These are phyloP conservation scores for Nephotettix cincticeps DNA, from an alignment of 1,140 invertebrate genomes.

Conservation along the genomic window DNA sequence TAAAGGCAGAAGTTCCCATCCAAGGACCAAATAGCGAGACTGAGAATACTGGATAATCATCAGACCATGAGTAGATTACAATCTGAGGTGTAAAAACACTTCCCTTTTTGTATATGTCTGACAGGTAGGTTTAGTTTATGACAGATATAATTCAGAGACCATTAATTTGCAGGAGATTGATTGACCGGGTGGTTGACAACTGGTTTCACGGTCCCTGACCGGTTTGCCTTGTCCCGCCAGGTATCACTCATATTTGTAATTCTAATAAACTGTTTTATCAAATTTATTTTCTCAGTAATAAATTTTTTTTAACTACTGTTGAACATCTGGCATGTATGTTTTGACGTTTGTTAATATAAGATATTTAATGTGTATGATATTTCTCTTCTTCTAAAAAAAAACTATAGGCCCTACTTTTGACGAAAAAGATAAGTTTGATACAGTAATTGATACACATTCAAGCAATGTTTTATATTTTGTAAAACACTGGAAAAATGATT, in stretches of 20 bases:
- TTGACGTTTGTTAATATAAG: too few relatives aligned
- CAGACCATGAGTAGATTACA: too few relatives aligned
- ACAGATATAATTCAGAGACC: constrained; percentile 13
- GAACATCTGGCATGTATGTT: neutral
- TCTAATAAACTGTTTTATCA: constrained; percentile 1
- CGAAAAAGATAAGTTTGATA: too few relatives aligned
- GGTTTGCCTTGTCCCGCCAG: neutral
- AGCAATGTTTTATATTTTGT: too few relatives aligned
- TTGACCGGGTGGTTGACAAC: neutral
- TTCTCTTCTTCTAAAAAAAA: too few relatives aligned
- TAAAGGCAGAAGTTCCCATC: too few relatives aligned
- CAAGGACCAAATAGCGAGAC: too few relatives aligned
- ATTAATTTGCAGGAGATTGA: neutral
- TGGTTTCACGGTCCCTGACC: constrained; percentile 7
- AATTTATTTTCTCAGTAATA: neutral
- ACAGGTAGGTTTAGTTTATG: constrained; percentile 16
- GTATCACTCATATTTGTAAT: constrained; percentile 2
- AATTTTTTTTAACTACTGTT: neutral
- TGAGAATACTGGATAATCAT: too few relatives aligned
- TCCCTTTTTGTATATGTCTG: neutral
- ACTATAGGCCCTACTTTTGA: too few relatives aligned
- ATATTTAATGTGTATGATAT: too few relatives aligned
- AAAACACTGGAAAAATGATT: too few relatives aligned
- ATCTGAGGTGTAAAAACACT: neutral
- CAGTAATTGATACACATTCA: too few relatives aligned